Evolutionary conservation across 2,888 invertebrate genomes (phyloP).

Genomic region (Gibbula magus): DNA sequence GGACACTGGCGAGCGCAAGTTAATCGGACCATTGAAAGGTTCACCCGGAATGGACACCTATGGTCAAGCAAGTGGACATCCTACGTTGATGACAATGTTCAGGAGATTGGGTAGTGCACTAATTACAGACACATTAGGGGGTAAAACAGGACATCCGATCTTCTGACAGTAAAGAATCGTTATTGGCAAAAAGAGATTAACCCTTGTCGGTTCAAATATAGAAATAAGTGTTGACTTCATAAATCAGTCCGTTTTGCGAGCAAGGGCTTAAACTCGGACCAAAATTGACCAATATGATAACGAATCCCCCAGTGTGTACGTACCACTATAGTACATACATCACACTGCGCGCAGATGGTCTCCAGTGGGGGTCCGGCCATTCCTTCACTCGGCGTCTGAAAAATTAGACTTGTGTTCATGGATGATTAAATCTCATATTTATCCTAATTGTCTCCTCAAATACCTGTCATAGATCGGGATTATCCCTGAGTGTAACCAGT

Average conservation of each 20-base stretch:
- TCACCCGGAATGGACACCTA: not conserved
- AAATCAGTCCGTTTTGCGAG: not conserved
- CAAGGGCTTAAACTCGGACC: too few relatives aligned
- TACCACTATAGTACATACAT: too few relatives aligned
- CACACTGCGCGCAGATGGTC: not conserved
- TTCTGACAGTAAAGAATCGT: not conserved
- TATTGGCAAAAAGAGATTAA: not conserved
- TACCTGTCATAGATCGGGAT: not conserved
- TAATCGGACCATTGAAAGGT: not conserved
- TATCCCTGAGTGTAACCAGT: not conserved
- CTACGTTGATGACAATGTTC: not conserved
- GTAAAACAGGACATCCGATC: not conserved
- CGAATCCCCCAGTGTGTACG: too few relatives aligned
- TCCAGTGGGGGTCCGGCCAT: not conserved
- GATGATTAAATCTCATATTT: not conserved
- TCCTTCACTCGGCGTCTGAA: not conserved
- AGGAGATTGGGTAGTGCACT: not conserved
- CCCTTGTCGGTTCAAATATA: not conserved
- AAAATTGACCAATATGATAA: too few relatives aligned
- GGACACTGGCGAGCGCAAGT: not conserved
- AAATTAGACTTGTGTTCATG: not conserved
- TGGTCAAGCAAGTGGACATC: constrained; percentile 1
- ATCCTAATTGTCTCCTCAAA: not conserved
- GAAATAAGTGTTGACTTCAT: not conserved
- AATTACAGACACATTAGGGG: not conserved